phyloP scores from a whole-genome alignment of 92 coral and sea anemone species.

The Palythoa grandiflora region DNA sequence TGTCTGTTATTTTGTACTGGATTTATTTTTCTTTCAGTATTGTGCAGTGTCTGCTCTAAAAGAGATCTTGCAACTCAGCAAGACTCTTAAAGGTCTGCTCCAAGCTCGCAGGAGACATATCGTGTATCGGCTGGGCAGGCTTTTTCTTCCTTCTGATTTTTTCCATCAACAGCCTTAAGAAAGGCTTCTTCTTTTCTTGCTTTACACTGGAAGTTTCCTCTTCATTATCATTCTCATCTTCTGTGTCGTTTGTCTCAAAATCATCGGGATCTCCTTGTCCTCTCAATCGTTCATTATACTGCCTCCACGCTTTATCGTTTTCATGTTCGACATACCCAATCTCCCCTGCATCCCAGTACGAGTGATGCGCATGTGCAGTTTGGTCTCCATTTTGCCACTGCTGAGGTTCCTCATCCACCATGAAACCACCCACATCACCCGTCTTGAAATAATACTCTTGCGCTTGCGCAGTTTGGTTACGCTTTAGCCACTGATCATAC shows the following conservation, averaged over 20 bases:
- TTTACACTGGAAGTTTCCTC: background rate
- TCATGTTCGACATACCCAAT: background rate
- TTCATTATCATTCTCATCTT: background rate
- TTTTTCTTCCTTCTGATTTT: conserved; percentile 2
- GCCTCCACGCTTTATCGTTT: background rate
- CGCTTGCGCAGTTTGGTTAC: background rate
- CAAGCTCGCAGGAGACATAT: background rate
- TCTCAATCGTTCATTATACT: background rate
- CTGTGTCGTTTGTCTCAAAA: background rate
- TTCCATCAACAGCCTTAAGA: background rate
- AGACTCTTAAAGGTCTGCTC: background rate
- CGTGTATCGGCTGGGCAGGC: background rate
- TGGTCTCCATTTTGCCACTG: background rate
- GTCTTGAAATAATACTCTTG: background rate
- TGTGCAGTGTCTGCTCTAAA: background rate
- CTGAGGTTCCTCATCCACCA: background rate
- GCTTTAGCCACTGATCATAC: background rate
- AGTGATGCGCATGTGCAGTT: background rate
- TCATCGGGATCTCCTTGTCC: background rate
- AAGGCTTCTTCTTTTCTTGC: background rate
- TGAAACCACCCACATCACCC: background rate
- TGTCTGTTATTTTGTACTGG: too few species aligned
- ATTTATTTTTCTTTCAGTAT: too few species aligned
- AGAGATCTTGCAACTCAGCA: background rate
- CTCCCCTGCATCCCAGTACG: background rate